These are phyloP conservation scores for Ranitomeya variabilis DNA, from an alignment of 2,113 vertebrate species.

Conservation along the genomic window DNA sequence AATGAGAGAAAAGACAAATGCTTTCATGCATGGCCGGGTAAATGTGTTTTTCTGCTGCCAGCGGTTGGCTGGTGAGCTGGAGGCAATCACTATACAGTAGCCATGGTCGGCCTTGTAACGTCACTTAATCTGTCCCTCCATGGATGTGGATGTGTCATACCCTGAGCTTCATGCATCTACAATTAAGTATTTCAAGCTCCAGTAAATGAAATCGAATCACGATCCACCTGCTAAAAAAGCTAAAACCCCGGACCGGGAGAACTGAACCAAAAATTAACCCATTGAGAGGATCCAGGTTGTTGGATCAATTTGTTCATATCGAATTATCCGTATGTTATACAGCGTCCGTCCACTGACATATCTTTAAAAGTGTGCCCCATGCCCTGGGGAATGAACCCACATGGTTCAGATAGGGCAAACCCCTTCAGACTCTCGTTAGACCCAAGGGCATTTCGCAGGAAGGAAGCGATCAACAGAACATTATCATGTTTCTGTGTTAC, in stretches of 20 bases:
- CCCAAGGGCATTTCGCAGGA: no score
- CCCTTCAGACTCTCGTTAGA: no score
- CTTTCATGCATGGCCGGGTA: conserved; percentile 39
- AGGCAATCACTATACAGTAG: not conserved
- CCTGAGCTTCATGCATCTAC: not conserved
- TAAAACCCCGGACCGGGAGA: no score
- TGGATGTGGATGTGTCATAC: not conserved
- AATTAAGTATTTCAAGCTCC: not conserved
- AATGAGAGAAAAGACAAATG: conserved; percentile 52
- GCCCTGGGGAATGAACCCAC: no score
- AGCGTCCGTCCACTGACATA: no score
- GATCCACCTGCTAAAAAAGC: not conserved
- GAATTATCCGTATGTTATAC: not conserved
- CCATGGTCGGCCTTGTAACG: conserved; percentile 2
- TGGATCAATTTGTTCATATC: not conserved
- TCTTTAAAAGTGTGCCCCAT: no score
- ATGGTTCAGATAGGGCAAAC: no score
- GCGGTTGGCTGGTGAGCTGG: conserved; percentile 21
- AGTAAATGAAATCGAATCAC: not conserved
- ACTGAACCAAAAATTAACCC: not conserved
- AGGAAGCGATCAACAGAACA: no score
- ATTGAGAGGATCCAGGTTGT: not conserved
- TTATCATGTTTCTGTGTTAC: no score
- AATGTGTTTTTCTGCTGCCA: conserved; percentile 17
- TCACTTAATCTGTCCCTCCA: conserved; percentile 6